These are phyloP conservation scores for Pantherophis alleghaniensis DNA, from an alignment of 2,797 vertebrate species.

Conservation along the genomic window DNA sequence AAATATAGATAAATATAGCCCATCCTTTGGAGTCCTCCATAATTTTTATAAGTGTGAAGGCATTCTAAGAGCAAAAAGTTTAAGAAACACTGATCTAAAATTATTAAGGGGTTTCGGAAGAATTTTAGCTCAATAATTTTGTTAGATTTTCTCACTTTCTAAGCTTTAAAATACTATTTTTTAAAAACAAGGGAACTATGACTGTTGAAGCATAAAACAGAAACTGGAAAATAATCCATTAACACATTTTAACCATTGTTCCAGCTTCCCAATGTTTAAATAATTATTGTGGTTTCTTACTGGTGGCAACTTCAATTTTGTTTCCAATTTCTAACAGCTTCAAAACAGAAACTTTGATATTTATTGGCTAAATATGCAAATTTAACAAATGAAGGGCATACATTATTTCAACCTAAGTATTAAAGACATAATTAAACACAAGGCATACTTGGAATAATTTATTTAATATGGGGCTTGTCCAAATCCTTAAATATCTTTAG, in stretches of 20 bases:
- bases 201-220: slow-evolving; percentile 5
- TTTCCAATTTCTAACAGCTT: neutral
- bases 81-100: neutral
- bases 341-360: neutral
- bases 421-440: neutral
- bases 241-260: neutral
- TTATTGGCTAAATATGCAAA: neutral
- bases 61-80: neutral
- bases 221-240: neutral
- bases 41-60: neutral
- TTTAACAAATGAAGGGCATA: neutral
- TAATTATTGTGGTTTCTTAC: neutral
- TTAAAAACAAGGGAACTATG: neutral
- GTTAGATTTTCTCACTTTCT: neutral
- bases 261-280: neutral
- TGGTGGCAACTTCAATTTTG: neutral
- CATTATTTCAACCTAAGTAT: slow-evolving; percentile 16
- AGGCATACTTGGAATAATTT: slow-evolving; percentile 10
- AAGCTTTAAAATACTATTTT: neutral
- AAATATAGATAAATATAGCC: neutral
- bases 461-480: neutral
- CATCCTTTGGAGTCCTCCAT: neutral
- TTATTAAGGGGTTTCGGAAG: neutral
- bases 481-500: slow-evolving; percentile 11
- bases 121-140: neutral